Conservation (phyloP, 2,113 vertebrate species). For the Oostethus manadensis region DNA sequence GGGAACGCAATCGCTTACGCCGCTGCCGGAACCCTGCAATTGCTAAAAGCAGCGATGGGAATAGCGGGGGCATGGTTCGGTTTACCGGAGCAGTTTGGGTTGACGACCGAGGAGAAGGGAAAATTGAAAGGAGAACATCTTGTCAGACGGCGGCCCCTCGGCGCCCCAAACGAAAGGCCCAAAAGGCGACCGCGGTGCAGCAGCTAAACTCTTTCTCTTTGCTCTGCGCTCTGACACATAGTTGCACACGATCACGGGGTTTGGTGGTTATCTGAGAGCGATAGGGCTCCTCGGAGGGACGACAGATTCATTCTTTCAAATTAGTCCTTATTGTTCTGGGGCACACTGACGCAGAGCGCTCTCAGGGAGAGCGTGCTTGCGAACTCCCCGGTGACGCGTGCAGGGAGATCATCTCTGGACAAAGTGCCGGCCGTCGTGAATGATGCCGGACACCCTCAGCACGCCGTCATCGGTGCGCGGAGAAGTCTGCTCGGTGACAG, state of each 20-base stretch:
- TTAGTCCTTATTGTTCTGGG: conserved; percentile 51
- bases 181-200: background rate
- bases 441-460: too few relatives aligned
- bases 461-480: too few relatives aligned
- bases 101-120: background rate
- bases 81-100: conserved; percentile 6
- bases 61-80: background rate
- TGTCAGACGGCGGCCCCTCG: conserved; percentile 2
- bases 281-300: conserved; percentile 37
- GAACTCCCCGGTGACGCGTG: background rate
- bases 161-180: conserved; percentile 1
- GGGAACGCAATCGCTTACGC: conserved; percentile 5
- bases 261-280: conserved; percentile 34
- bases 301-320: conserved; percentile 48
- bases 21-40: background rate
- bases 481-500: too few relatives aligned
- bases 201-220: conserved; percentile 1
- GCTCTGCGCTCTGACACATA: background rate
- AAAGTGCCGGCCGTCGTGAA: too few relatives aligned
- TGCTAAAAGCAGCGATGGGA: conserved; percentile 7
- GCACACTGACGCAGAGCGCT: conserved; percentile 26
- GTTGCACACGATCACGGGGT: conserved; percentile 6
- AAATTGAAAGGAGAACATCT: conserved; percentile 23
- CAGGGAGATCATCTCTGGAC: too few relatives aligned
- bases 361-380: conserved; percentile 8